Percentiles rank a stretch among this genome's conserved stretches.
phyloP scores from a whole-genome alignment of 2,113 vertebrate genomes.

The Pelmatolapia mariae region DNA sequence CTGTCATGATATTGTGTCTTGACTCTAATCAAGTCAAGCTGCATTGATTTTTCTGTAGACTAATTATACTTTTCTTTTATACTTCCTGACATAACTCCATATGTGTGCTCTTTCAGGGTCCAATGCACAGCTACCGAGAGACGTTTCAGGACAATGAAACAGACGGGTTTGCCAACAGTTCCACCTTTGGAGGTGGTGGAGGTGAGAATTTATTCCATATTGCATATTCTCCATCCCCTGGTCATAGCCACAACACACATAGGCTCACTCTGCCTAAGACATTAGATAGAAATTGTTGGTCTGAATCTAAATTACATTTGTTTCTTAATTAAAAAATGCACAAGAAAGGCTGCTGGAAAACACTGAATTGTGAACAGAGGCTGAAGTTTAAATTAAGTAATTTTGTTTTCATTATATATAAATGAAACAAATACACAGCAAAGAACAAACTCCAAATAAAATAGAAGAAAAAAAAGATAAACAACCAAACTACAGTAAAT shows the following conservation, averaged over 20 bases:
- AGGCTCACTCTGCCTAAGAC: conserved; percentile 52
- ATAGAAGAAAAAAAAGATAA: not conserved
- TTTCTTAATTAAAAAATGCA: not conserved
- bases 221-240: not conserved
- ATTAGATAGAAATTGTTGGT: not conserved
- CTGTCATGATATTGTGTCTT: not conserved
- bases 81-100: not conserved
- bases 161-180: conserved; percentile 72
- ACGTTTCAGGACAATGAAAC: conserved; percentile 84
- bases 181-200: conserved; percentile 54
- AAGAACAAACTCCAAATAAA: not conserved
- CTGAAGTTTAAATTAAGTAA: not conserved
- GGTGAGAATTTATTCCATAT: conserved; percentile 75
- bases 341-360: not conserved
- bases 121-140: conserved; percentile 88
- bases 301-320: not conserved
- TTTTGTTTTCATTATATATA: not conserved
- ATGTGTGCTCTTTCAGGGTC: conserved; percentile 64
- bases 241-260: conserved; percentile 38
- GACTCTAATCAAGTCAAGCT: not conserved
- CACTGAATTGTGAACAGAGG: not conserved
- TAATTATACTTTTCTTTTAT: not conserved
- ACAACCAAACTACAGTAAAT: not conserved
- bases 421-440: not conserved
- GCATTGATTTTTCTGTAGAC: not conserved